Evolutionary conservation across 2,113 vertebrate species (phyloP).

Genomic region (Salvator merianae): DNA sequence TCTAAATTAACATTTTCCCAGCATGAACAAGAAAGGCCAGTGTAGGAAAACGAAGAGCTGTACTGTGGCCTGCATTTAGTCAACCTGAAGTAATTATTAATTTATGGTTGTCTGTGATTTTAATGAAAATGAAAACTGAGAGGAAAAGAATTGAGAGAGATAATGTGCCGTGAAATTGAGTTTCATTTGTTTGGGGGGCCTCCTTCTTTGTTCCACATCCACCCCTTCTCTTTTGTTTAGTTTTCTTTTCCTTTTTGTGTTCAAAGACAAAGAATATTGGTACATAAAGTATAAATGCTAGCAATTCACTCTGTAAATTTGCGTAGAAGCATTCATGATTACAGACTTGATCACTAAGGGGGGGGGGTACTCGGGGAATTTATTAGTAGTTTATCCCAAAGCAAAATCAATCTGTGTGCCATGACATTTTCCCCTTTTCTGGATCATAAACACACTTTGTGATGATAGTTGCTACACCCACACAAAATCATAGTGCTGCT

Average conservation of each 20-base stretch:
- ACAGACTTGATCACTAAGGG: constrained; percentile 18
- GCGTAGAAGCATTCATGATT: constrained; percentile 56
- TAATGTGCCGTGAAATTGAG: constrained; percentile 99
- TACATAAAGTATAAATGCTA: constrained; percentile 54
- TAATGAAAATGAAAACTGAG: constrained; percentile 99
- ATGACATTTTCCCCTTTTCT: not conserved
- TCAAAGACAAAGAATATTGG: constrained; percentile 63
- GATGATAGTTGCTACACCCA: not conserved
- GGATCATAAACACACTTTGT: not conserved
- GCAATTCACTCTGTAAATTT: constrained; percentile 61
- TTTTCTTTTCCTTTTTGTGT: constrained; percentile 62
- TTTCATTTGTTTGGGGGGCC: constrained; percentile 95
- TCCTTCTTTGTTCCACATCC: constrained; percentile 83
- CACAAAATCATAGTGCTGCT: not conserved
- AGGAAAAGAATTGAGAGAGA: constrained; percentile 97
- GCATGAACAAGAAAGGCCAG: constrained; percentile 93
- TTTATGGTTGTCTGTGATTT: constrained; percentile 99
- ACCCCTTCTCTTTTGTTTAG: not conserved
- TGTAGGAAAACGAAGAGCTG: constrained; percentile 83
- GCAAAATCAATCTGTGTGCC: not conserved
- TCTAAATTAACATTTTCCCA: constrained; percentile 99
- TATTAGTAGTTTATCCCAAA: not conserved
- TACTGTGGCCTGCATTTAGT: constrained; percentile 93
- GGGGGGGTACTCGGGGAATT: not conserved
- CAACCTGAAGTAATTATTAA: constrained; percentile 99